A percentile compares a stretch with the other conserved stretches of the same genome.
phyloP scores from a whole-genome alignment of 2,888 invertebrate species.

The Tortricodes alternella region DNA sequence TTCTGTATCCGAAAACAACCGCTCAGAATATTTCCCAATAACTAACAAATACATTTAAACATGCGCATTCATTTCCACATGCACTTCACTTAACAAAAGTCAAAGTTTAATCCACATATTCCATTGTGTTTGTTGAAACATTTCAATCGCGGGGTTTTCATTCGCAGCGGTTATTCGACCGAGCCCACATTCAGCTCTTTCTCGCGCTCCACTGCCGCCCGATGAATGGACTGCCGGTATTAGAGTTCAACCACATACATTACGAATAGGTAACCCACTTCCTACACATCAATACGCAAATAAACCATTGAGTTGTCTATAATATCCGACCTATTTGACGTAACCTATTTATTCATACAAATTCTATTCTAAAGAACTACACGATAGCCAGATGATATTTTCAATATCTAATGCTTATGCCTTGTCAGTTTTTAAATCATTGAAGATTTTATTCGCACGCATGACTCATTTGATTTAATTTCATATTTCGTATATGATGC shows the following conservation, averaged over 20 bases:
- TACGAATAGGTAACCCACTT: conserved; percentile 28
- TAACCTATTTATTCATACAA: no score
- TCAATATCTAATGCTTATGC: no score
- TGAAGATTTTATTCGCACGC: background rate
- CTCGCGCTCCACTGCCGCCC: conserved; percentile 61
- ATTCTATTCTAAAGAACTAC: no score
- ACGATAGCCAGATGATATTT: no score
- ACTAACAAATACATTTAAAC: conserved; percentile 14
- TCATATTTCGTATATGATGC: no score
- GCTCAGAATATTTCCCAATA: background rate
- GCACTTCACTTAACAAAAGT: conserved; percentile 31
- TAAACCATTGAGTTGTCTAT: conserved; percentile 6
- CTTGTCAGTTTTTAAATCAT: background rate
- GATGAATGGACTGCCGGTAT: conserved; percentile 71
- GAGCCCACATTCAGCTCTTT: conserved; percentile 71
- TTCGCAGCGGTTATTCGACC: conserved; percentile 65
- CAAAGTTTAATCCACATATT: conserved; percentile 56
- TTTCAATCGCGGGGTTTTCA: conserved; percentile 73
- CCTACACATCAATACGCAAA: conserved; percentile 6
- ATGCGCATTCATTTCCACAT: conserved; percentile 17
- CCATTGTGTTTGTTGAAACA: conserved; percentile 74
- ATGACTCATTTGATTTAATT: background rate
- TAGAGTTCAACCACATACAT: conserved; percentile 50
- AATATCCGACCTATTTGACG: background rate
- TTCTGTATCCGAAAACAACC: background rate